Conservation (phyloP, 1,140 invertebrate genomes). For the Anadara kagoshimensis region DNA sequence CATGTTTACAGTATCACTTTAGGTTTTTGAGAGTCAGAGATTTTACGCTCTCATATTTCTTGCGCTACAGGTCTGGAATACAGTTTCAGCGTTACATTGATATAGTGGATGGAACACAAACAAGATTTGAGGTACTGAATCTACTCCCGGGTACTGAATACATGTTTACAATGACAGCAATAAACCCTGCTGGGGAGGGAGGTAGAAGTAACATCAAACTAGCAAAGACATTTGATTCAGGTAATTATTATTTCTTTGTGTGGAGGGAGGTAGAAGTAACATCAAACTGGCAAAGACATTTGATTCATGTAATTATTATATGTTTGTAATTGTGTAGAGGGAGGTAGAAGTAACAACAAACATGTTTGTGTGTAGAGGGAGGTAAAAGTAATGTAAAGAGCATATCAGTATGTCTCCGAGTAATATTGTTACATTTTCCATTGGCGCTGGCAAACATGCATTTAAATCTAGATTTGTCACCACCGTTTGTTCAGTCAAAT, state of each 20-base stretch:
- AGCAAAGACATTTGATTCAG: slow-evolving; percentile 52
- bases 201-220: slow-evolving; percentile 44
- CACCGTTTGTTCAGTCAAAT: no score
- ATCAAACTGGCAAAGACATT: slow-evolving; percentile 46
- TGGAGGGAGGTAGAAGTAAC: slow-evolving; percentile 48
- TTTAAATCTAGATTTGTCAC: no score
- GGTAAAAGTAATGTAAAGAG: neutral
- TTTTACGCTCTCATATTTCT: no score
- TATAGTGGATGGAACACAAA: neutral
- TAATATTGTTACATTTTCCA: no score
- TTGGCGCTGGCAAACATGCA: no score
- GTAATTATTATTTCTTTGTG: slow-evolving; percentile 26
- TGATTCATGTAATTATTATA: slow-evolving; percentile 40
- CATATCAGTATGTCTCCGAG: no score
- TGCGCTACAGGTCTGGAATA: no score
- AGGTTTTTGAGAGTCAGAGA: no score
- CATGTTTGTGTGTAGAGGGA: neutral
- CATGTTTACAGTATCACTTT: no score
- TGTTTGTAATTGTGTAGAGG: slow-evolving; percentile 27
- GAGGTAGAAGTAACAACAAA: slow-evolving; percentile 45
- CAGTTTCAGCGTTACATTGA: no score
- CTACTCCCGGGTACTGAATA: slow-evolving; percentile 47
- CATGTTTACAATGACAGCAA: slow-evolving; percentile 50
- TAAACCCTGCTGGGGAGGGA: slow-evolving; percentile 50
- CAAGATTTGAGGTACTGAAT: neutral